These are phyloP conservation scores for Drosophila paracracens DNA, from an alignment of 2,888 invertebrate species.

Conservation along the genomic window DNA sequence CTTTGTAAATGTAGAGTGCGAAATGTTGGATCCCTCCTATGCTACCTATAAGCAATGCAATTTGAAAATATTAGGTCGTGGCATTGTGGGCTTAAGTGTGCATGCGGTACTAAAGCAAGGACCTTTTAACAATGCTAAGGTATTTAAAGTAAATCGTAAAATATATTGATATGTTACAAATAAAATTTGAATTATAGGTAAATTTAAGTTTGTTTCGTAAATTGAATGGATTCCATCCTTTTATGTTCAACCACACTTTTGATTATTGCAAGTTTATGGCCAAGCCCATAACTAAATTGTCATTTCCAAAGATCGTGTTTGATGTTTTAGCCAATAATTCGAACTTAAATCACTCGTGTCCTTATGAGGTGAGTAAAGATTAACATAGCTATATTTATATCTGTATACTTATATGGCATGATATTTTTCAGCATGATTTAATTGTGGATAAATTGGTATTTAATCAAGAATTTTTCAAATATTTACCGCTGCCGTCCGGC, in stretches of 20 bases:
- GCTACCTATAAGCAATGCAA: conserved; percentile 3
- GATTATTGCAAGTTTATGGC: conserved; percentile 23
- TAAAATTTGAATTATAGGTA: background rate
- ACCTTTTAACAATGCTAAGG: conserved; percentile 9
- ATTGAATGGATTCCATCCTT: background rate
- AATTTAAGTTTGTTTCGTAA: conserved; percentile 8
- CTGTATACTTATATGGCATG: background rate
- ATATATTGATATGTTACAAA: background rate
- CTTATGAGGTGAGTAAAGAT: conserved; percentile 6
- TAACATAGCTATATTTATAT: background rate
- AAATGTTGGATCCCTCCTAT: conserved; percentile 11
- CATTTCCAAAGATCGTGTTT: background rate
- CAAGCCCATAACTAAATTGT: rapidly evolving
- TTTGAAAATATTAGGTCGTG: conserved; percentile 18
- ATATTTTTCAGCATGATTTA: conserved; percentile 18
- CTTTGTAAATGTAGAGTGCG: conserved; percentile 27
- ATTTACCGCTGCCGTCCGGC: background rate
- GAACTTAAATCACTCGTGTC: conserved; percentile 32
- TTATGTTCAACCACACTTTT: conserved; percentile 5
- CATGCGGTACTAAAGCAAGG: conserved; percentile 2
- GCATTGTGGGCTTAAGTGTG: conserved; percentile 16
- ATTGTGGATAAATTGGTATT: conserved; percentile 6
- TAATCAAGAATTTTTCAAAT: background rate
- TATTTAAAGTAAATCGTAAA: background rate
- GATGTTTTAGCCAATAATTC: background rate